Evolutionary conservation across 1,140 invertebrate species (phyloP), one percentile per base, ranked within the genome.

Genomic region (Pseudomyrmex cubaensis): DNA sequence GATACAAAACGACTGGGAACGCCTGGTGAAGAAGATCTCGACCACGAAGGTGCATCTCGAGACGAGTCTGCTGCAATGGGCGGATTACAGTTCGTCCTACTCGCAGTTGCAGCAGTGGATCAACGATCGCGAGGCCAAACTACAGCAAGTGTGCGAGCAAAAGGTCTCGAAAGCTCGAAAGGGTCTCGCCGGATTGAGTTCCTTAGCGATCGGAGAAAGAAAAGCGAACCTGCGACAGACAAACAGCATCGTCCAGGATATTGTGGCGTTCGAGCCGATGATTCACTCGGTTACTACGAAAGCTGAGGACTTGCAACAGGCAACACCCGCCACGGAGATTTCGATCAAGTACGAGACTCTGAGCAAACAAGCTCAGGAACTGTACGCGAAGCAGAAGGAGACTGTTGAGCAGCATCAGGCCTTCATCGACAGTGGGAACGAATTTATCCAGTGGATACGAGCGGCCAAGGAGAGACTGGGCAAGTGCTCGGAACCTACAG

Each of bases 261-360:
- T 99, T 89, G 98, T 98, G 73, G 98, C 97, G 17, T 98, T 98
- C 94, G 98, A 98, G 93, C 98, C 98, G 4, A 98, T 98, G 97
- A 98, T 99, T 87, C 97, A 98, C 92, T 98, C 98, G 50, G 97
- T 98, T 13, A 97, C 97, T 59, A 97, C 97, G 50, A 98, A 98
- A 95, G 98, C 98, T 73, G 98, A 98, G 89, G 97, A 98, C 94
- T 94, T 98, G 73, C 97, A 97, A 94, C 97, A 98, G 94, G 97
- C 97, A 67, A 97, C 96, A 64, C 97, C 97, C 7, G 97, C 97
- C 10, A 97, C 97, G 3, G 98, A 98, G 93, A 98, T 99, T 46
- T 97, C 97, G 0, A 97, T 95, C 62, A 98, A 98, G 94, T 99
- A 98, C 90, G 97, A 98, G 93, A 97, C 95, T n/a, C 93, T 98